phyloP scores from a whole-genome alignment of 2,113 vertebrate genomes.

The Chaetodon auriga region DNA sequence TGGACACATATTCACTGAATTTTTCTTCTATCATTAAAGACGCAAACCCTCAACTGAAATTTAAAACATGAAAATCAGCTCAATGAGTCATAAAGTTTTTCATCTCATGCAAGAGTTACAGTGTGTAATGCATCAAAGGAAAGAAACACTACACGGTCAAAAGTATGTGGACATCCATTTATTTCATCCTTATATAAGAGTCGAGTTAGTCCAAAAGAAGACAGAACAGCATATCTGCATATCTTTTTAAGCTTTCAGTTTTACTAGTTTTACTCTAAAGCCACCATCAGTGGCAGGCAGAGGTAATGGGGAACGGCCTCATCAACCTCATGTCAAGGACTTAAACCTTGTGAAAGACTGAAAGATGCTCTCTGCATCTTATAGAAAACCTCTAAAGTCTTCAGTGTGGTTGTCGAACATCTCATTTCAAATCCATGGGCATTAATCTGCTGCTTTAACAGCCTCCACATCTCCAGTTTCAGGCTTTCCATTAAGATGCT shows the following conservation, averaged over 20 bases:
- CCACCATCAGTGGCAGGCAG: not conserved
- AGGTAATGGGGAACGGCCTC: not conserved
- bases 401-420: not conserved
- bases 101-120: not conserved
- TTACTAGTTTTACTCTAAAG: not conserved
- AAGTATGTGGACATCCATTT: not conserved
- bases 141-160: not conserved
- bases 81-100: not conserved
- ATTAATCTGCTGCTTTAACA: conserved; percentile 24
- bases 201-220: not conserved
- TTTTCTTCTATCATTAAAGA: not conserved
- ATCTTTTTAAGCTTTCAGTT: not conserved
- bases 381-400: not conserved
- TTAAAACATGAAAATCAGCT: not conserved
- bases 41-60: not conserved
- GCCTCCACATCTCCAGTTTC: not conserved
- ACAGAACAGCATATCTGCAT: not conserved
- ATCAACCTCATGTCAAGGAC: not conserved
- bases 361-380: not conserved
- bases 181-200: not conserved
- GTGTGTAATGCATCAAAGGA: not conserved
- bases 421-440: not conserved
- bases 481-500: conserved; percentile 10
- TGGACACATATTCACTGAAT: not conserved
- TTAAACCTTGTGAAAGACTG: not conserved